These are phyloP conservation scores for Drusus annulatus DNA, from an alignment of 1,140 invertebrate genomes.

Conservation along the genomic window DNA sequence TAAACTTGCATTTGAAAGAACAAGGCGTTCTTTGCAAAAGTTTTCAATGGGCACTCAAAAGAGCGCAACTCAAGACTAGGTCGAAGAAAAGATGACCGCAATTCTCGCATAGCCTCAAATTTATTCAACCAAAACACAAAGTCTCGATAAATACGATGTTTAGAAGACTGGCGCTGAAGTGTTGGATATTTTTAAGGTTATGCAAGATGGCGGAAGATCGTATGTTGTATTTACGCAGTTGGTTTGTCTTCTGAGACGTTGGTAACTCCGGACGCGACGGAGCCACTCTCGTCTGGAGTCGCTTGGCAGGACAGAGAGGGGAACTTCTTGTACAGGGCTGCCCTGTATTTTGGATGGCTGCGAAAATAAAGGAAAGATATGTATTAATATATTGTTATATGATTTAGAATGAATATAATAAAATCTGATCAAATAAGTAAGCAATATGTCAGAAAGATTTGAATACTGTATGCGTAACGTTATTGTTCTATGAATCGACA, in stretches of 20 bases:
- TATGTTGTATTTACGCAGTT: constrained; percentile 68
- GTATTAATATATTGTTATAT: neutral
- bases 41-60: constrained; percentile 7
- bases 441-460: too few species aligned
- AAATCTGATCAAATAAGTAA: too few species aligned
- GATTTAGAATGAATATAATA: too few species aligned
- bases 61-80: neutral
- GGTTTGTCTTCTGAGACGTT: constrained; percentile 73
- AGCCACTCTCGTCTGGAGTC: constrained; percentile 70
- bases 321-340: constrained; percentile 77
- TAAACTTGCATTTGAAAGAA: neutral
- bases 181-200: neutral
- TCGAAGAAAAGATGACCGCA: neutral
- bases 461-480: too few species aligned
- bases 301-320: constrained; percentile 73
- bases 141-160: neutral
- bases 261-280: constrained; percentile 73
- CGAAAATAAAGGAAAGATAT: constrained; percentile 54
- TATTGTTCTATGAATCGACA: too few species aligned
- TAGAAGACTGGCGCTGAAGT: neutral
- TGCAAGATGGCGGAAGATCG: neutral
- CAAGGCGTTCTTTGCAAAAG: neutral
- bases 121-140: neutral
- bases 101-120: neutral
- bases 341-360: constrained; percentile 77